A percentile compares a stretch with the other conserved stretches of the same genome.
These are phyloP conservation scores for Sminthurides bifidus DNA, from an alignment of 1,140 invertebrate species.

Conservation along the genomic window DNA sequence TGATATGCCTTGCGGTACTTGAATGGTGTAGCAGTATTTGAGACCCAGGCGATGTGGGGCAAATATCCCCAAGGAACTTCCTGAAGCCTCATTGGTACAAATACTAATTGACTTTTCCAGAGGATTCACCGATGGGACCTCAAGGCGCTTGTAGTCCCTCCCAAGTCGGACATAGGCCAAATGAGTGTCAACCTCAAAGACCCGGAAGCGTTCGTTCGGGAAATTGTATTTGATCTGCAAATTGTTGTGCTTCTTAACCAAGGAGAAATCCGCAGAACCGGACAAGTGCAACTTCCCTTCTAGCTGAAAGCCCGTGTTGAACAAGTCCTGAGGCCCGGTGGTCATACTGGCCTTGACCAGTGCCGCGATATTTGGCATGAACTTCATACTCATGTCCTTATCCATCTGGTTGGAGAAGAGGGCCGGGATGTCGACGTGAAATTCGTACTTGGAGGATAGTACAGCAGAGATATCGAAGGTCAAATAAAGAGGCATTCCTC, in stretches of 20 bases:
- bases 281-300: conserved; percentile 59
- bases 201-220: conserved; percentile 65
- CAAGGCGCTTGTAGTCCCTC: too few relatives aligned
- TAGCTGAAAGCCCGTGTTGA: conserved; percentile 60
- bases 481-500: conserved; percentile 62
- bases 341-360: conserved; percentile 53
- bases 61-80: too few relatives aligned
- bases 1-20: too few relatives aligned
- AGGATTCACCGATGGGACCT: too few relatives aligned
- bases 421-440: conserved; percentile 55
- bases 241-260: conserved; percentile 48
- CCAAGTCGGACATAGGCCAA: too few relatives aligned
- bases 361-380: conserved; percentile 61
- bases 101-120: too few relatives aligned
- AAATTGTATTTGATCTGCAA: conserved; percentile 62
- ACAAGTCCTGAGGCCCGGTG: conserved; percentile 57
- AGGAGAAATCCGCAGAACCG: conserved; percentile 56
- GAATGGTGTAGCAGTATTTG: too few relatives aligned
- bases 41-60: too few relatives aligned
- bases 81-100: too few relatives aligned
- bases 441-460: conserved; percentile 52
- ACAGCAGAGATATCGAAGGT: conserved; percentile 56
- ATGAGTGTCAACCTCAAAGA: conserved; percentile 42
- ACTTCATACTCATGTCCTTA: conserved; percentile 49
- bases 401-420: conserved; percentile 37